phyloP scores from a whole-genome alignment of 2,888 invertebrate species.

The Lobophora halterata region DNA sequence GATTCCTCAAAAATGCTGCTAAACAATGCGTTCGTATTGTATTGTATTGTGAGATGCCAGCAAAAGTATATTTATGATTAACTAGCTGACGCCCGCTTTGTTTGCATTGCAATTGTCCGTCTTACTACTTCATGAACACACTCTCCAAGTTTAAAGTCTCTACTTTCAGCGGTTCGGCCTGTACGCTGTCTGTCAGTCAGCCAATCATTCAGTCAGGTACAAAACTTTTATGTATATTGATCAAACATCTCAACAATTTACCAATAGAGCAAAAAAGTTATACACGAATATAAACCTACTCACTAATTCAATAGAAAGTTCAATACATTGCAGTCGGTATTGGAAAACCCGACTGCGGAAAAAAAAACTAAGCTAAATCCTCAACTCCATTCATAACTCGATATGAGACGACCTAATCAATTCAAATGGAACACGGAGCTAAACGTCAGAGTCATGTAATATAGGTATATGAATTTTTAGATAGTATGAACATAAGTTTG shows the following conservation, averaged over 20 bases:
- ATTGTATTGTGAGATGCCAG: no score
- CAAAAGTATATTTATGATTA: no score
- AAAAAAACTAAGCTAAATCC: conserved; percentile 54
- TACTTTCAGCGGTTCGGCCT: no score
- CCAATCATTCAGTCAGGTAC: no score
- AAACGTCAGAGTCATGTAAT: conserved; percentile 38
- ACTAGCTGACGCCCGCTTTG: no score
- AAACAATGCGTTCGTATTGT: no score
- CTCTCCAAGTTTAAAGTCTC: no score
- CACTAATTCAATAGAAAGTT: conserved; percentile 31
- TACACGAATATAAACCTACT: conserved; percentile 23
- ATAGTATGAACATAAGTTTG: conserved; percentile 11
- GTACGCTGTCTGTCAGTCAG: no score
- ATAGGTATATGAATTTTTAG: conserved; percentile 11
- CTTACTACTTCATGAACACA: no score
- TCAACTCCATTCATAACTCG: conserved; percentile 68
- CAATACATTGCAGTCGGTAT: conserved; percentile 48
- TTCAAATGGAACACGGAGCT: conserved; percentile 72
- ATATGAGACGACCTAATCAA: conserved; percentile 76
- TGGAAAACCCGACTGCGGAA: conserved; percentile 46
- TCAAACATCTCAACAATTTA: conserved; percentile 11
- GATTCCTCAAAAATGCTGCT: no score
- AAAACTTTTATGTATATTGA: no score
- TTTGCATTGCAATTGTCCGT: no score
- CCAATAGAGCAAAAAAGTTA: neutral